Base-by-base conservation (phyloP, 2,797 vertebrate genomes). In the Sebastes nivosus region DNA sequence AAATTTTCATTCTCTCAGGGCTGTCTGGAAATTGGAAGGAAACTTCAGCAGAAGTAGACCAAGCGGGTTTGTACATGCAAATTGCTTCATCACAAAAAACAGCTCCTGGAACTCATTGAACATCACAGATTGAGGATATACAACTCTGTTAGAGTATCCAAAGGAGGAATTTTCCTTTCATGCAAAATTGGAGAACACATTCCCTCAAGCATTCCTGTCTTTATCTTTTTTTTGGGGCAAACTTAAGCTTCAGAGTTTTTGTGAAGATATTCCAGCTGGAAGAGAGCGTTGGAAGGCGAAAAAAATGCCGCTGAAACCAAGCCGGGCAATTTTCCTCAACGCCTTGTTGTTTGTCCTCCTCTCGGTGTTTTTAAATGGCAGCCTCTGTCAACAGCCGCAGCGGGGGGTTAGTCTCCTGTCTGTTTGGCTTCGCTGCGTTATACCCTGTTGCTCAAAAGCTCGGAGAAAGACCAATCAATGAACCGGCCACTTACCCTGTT, bases 391-490 rank as follows among this genome's bases (percentile, higher is more conserved):
- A 80, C 89, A 86, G 86, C 67, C 79, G 4, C 92, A 87, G 89
- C 81, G 30, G 90, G 88, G 72, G 86, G 74, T 77, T 64, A 30
- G 83, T 83, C 85, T 80, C 79, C 75, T 71, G 83, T 77, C 85
- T 80, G 67, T 84, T 85, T 54, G 72, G 57, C 82, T 80, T 57
- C 8, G 30, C 81, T 18, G 80, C 24, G 4, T 81, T 81, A 61
- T 66, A 77, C 71, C 82, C 83, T 79, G 77, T 87, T 88, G 82
- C 85, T 88, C 81, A 77, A 86, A 91, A 89, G 77, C 81, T 73
- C n/a, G 24, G 71, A 87, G 86, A 88, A 90, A 87, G 72, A 77
- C 88, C 85, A 87, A 91, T 93, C 92, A 91, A 85, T 83, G 87
- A 76, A 86, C 24, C 27, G 84, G 64, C 75, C 87, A 89, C 83